Conservation (phyloP, 1,140 invertebrate species). For the Chlorops oryzae region DNA sequence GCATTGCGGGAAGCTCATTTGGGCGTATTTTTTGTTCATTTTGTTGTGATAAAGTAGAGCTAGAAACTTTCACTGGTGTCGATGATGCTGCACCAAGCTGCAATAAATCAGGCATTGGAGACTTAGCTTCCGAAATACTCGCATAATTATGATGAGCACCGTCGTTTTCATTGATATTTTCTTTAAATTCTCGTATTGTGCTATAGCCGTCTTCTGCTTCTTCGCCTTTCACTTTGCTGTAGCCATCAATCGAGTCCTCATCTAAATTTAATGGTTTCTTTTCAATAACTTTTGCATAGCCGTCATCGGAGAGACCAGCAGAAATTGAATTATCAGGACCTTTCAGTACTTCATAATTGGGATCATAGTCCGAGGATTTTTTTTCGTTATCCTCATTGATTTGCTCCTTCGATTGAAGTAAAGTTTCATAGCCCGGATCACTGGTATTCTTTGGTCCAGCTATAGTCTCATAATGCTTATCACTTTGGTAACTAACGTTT, state of each 20-base stretch:
- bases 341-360: conserved; percentile 65
- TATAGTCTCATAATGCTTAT: conserved; percentile 43
- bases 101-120: conserved; percentile 11
- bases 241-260: conserved; percentile 25
- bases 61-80: too few species aligned
- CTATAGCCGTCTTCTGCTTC: conserved; percentile 31
- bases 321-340: conserved; percentile 31
- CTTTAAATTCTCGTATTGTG: conserved; percentile 25
- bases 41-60: background rate
- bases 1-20: conserved; percentile 16
- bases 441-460: conserved; percentile 47
- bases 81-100: too few species aligned
- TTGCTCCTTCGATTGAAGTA: conserved; percentile 22
- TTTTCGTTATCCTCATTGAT: conserved; percentile 20
- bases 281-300: conserved; percentile 48
- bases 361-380: conserved; percentile 54
- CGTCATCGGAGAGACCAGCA: conserved; percentile 34
- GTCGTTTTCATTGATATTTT: conserved; percentile 15
- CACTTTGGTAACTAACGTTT: conserved; percentile 7
- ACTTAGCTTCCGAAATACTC: conserved; percentile 41
- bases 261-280: conserved; percentile 24
- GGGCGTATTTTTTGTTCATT: background rate
- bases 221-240: conserved; percentile 21
- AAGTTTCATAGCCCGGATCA: conserved; percentile 59
- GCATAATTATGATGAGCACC: conserved; percentile 46